Base-by-base conservation (phyloP, 2,888 invertebrate species). In the Erebia epiphron region DNA sequence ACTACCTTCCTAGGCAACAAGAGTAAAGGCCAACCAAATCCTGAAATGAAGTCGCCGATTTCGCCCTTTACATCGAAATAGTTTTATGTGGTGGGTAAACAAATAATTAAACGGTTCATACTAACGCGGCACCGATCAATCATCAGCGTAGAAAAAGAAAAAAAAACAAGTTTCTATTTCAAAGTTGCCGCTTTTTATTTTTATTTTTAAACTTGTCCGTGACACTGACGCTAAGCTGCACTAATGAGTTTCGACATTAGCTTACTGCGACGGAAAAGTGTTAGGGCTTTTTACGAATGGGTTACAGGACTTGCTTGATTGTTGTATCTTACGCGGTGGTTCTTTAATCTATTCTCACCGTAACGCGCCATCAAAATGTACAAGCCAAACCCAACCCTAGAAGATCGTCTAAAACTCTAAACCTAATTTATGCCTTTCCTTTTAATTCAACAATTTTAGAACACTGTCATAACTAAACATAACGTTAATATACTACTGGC, bases 241-340 rank as follows among this genome's bases (percentile, higher is more conserved):
- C 91, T 93, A 93, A 93, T 92, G 92, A 92, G 90, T 88, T 92
- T 87, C 80, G 89, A 90, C 93, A 93, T 93, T 92, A 92, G 90
- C 85, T 85, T 79, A 84, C 82, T 82, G 82, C 82, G 80, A 84
- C 81, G 80, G 84, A 87, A 86, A 86, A 85, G 82, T 83, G 77
- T 77, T 77, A 76, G 77, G 83, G 81, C 83, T 84, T 88, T 87
- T 90, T 87, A 87, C 81, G 87, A 89, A 88, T 84, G 88, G 83
- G 84, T 87, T 89, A 85, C 80, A 65, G 46, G 67, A 68, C 56
- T 66, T 49, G 58, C 46, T 52, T 18, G 43, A 21, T 68, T 16
- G 35, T 52, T 52, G 16, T 16, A 52, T 52, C 52, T 49, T 2
- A n/a, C n/a, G 2, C 56, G 4, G 11, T 21, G 13, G 5, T 56